phyloP scores from a whole-genome alignment of 2,797 vertebrate genomes.

The Dryobates pubescens region DNA sequence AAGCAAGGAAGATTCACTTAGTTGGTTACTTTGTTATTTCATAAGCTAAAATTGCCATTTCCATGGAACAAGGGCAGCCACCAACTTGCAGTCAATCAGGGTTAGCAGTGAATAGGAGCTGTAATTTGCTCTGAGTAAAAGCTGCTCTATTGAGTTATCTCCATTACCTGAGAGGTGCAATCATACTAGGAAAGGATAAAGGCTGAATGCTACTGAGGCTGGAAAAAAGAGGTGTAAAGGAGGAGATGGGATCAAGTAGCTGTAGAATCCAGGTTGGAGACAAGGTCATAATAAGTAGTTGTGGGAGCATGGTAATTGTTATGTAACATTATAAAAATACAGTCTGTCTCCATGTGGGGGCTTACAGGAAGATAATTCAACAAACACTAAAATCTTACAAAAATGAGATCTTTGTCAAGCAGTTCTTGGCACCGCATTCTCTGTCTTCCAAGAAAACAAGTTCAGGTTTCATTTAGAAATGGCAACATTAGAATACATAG shows the following conservation, averaged over 20 bases:
- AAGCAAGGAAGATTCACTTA: slow-evolving; percentile 29
- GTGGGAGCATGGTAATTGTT: background rate
- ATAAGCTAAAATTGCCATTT: slow-evolving; percentile 32
- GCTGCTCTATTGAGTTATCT: background rate
- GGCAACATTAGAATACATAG: too few species aligned
- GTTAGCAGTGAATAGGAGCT: slow-evolving; percentile 20
- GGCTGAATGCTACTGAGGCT: background rate
- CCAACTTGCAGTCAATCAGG: slow-evolving; percentile 4
- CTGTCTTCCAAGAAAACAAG: background rate
- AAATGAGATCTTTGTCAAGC: background rate
- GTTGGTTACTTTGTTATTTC: slow-evolving; percentile 25
- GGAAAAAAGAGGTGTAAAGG: background rate
- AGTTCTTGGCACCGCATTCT: background rate
- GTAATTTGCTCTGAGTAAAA: slow-evolving; percentile 28
- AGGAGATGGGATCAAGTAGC: background rate
- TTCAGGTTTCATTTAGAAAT: background rate
- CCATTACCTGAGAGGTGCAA: background rate
- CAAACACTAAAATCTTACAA: background rate
- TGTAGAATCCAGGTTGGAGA: background rate
- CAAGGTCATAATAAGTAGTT: background rate
- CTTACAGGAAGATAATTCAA: background rate
- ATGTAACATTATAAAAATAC: background rate
- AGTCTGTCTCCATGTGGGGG: background rate
- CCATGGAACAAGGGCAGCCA: slow-evolving; percentile 5
- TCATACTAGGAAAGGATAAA: background rate